These are phyloP conservation scores for Allolobophora icterica DNA, from an alignment of 2,888 invertebrate species.

Conservation along the genomic window DNA sequence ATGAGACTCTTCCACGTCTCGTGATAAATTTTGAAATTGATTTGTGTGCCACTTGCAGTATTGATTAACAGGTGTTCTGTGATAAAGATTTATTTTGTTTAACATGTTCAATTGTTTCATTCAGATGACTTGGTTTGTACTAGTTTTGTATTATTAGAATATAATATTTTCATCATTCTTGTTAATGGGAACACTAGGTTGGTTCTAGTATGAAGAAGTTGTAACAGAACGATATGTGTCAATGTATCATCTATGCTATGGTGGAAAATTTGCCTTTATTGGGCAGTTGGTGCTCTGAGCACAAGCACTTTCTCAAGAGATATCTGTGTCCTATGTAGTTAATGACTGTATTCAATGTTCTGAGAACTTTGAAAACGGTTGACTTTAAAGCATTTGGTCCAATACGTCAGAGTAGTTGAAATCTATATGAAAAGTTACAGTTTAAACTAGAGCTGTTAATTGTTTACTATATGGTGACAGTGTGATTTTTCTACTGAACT, in stretches of 20 bases:
- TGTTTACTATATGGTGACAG: background rate
- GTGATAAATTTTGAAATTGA: background rate
- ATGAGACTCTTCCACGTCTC: background rate
- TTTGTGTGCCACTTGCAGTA: constrained; percentile 11
- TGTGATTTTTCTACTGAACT: background rate
- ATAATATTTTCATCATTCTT: background rate
- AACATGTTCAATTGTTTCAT: background rate
- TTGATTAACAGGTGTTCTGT: background rate
- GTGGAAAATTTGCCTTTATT: background rate
- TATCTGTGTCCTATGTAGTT: background rate
- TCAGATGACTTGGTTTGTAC: background rate
- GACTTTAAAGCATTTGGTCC: background rate
- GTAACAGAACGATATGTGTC: background rate
- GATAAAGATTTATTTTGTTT: background rate
- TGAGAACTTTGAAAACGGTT: background rate
- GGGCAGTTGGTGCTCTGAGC: background rate
- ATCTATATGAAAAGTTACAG: background rate
- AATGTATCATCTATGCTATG: background rate
- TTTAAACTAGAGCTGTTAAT: background rate
- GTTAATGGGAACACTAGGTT: too few relatives aligned
- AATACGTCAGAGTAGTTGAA: background rate
- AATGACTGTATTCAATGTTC: background rate
- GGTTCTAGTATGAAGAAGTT: too few relatives aligned
- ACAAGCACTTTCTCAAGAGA: background rate
- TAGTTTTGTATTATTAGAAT: background rate